Percentiles rank a stretch among this genome's conserved stretches.
Evolutionary conservation across 2,888 invertebrate species (phyloP).

Genomic region (Hydraecia micacea): DNA sequence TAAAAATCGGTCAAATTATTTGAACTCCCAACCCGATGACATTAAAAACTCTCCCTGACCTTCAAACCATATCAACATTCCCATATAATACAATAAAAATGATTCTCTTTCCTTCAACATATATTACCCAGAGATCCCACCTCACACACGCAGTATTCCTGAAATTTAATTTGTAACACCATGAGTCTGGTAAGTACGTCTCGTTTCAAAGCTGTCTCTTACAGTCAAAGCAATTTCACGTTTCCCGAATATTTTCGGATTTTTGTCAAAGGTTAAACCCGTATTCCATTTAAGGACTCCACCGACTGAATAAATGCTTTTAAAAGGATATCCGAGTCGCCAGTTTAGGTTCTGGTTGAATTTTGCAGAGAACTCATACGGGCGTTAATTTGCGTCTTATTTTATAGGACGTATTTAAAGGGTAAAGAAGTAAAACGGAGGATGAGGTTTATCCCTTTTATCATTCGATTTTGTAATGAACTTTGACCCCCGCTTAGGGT

Average conservation of each 20-base stretch:
- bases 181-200: slow-evolving; percentile 47
- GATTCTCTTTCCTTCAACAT: background rate
- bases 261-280: slow-evolving; percentile 63
- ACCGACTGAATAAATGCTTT: slow-evolving; percentile 50
- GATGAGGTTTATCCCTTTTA: background rate
- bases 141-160: slow-evolving; percentile 39
- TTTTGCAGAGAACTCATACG: slow-evolving; percentile 29
- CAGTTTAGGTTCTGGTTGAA: slow-evolving; percentile 19
- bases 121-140: slow-evolving; percentile 3
- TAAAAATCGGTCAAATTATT: background rate
- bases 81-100: slow-evolving; percentile 12
- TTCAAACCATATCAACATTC: background rate
- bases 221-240: slow-evolving; percentile 72
- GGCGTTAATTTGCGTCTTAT: slow-evolving; percentile 18
- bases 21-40: background rate
- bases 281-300: slow-evolving; percentile 49
- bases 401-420: background rate
- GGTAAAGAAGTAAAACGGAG: background rate
- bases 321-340: slow-evolving; percentile 44
- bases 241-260: slow-evolving; percentile 64
- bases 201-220: slow-evolving; percentile 69
- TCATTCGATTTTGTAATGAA: slow-evolving; percentile 4
- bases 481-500: background rate
- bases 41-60: background rate
- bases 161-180: slow-evolving; percentile 64